Conservation (phyloP, 2,113 vertebrate species). For the Campylomormyrus numenius region DNA sequence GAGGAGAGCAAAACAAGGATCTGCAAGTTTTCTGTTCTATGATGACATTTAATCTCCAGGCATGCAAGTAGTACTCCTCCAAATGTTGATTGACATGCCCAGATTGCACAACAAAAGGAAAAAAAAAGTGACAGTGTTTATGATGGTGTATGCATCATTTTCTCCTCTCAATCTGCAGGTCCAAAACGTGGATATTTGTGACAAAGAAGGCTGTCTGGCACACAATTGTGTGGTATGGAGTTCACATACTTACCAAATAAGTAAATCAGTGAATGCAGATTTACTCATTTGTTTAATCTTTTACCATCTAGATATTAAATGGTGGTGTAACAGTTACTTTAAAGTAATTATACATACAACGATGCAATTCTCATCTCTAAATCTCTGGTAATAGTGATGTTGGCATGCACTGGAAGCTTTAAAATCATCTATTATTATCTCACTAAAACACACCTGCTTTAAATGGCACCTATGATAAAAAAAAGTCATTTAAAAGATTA, state of each 20-base stretch:
- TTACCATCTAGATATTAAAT: not conserved
- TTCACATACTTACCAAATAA: not conserved
- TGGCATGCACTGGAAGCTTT: not conserved
- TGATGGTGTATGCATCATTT: not conserved
- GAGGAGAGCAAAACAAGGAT: conserved; percentile 46
- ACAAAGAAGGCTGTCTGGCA: not conserved
- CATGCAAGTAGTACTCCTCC: conserved; percentile 54
- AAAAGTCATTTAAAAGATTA: not conserved
- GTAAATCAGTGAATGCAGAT: not conserved
- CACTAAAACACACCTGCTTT: not conserved
- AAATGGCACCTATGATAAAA: not conserved
- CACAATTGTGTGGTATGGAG: not conserved
- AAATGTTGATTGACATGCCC: conserved; percentile 57
- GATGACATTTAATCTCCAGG: conserved; percentile 67
- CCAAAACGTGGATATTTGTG: not conserved
- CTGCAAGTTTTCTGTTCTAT: conserved; percentile 57
- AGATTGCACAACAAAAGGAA: conserved; percentile 20
- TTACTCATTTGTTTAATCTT: not conserved
- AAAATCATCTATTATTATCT: not conserved
- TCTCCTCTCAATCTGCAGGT: not conserved
- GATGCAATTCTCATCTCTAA: not conserved
- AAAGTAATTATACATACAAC: not conserved
- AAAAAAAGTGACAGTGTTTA: not conserved
- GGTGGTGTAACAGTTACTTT: not conserved
- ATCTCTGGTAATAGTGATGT: not conserved